Base-by-base conservation (phyloP, 2,797 vertebrate species). In the Epinephelus awoara region DNA sequence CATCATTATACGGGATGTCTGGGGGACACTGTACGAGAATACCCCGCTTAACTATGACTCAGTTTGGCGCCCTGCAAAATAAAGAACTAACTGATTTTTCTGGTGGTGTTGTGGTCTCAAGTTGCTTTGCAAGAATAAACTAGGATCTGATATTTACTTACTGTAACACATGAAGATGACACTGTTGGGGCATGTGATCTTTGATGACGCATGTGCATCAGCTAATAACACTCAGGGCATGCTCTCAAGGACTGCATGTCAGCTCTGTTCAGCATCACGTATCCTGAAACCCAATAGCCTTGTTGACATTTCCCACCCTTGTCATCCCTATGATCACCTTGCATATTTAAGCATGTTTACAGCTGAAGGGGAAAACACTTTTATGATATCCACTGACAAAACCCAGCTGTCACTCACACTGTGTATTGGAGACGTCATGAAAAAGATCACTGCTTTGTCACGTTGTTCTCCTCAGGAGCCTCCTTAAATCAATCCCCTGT, bases 311-410 rank as follows among this genome's bases (percentile, higher is more conserved):
- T 87, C 75, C 82, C 73, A 74, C 58, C 52, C 54, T 72, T 79
- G 82, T 86, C 74, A 69, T 70, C 34, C 27, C 14, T 47, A 51
- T 80, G 84, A 85, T 88, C 84, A 75, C 79, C 82, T 91, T 75
- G 67, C 83, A 83, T 78, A 84, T 77, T 82, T 66, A 79, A 89
- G 74, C 77, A 61, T 90, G 84, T 90, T 86, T 89, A 77, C 79
- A 81, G 85, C 89, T 88, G 18, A 79, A 74, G 82, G 88, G 77
- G 46, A 58, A 74, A 86, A 80, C 46, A 54, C 17, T 4, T 29
- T 29, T 34, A 71, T 27, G 66, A 67, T 75, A 81, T 84, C 80
- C 75, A 55, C 49, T 58, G 70, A 86, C 82, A 77, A 83, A 83
- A 54, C 25, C 21, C 56, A 65, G 70, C 74, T 87, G 72, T 80